Evolutionary conservation across 2,888 invertebrate genomes (phyloP), one percentile per base, ranked within the genome.

Genomic region (Epinotia ramella): DNA sequence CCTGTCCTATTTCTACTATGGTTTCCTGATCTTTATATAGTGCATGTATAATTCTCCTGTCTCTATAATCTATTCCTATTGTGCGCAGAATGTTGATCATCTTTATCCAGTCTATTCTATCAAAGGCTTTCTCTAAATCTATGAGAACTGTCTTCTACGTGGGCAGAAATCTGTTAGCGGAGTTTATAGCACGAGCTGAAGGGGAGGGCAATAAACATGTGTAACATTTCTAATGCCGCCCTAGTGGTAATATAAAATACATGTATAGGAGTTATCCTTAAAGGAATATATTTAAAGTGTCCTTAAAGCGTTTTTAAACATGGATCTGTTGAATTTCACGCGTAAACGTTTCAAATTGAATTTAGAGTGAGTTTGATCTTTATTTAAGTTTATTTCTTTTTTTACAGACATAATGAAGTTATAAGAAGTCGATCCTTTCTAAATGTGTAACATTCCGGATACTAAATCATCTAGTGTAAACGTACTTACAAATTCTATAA

Each of bases 401-500:
- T 78, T 80, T 79, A 65, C 81, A 81, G 81, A 78, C 71, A 67
- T 60, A 64, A 59, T 33, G 16, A 70, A 70, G 53, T 67, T 70
- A 71, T 73, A 77, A 68, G 77, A 77, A 77, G 76, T 76, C 44
- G 62, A 73, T 76, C 71, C 70, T 76, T 64, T 76, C 70, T 75
- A 66, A 72, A 74, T 62, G 18, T 76, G 65, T 73, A 73, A 86
- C 87, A 88, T 88, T 87, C 87, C 88, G 80, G 63, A 73, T 76
- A 83, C 84, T 85, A 83, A 86, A 84, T 80, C 72, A 62, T 67
- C 73, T 76, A 46, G 77, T 77, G 44, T 70, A 71, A 78, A 71
- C 84, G 87, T 89, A 89, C 83, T 87, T 87, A 86, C 80, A 4
- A 84, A 88, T 46, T 64, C 18, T 5, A 5, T 9, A n/a, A 13